A percentile compares a stretch with the other conserved stretches of the same genome.
Evolutionary conservation across 2,113 vertebrate genomes (phyloP).

Genomic region (Chunga burmeisteri): DNA sequence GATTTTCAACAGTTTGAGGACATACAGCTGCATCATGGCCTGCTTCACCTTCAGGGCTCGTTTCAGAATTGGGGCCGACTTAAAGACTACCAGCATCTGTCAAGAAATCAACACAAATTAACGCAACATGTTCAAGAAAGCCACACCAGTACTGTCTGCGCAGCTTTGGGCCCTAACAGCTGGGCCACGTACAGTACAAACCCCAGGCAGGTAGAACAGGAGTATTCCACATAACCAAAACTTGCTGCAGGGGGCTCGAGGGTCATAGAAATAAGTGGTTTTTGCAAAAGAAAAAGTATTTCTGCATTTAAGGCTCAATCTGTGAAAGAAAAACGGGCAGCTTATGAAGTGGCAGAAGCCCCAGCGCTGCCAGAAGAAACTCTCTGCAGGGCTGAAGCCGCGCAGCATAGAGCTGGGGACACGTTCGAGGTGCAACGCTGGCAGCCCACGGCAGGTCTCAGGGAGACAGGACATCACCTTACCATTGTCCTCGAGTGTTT

Average conservation of each 20-base stretch:
- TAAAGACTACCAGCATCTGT: constrained; percentile 98
- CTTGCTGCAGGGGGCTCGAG: background rate
- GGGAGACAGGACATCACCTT: background rate
- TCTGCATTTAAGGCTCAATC: background rate
- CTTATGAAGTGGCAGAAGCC: background rate
- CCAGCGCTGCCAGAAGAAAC: background rate
- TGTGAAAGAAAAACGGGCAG: background rate
- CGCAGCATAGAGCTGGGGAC: fast-evolving
- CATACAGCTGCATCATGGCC: constrained; percentile 96
- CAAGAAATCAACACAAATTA: fast-evolving
- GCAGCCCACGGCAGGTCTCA: background rate
- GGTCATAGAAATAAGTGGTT: background rate
- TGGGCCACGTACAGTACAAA: fast-evolving
- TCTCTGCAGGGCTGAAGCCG: background rate
- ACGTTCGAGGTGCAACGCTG: fast-evolving
- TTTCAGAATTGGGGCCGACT: constrained; percentile 95
- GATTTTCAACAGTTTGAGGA: constrained; percentile 89
- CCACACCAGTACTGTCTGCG: fast-evolving
- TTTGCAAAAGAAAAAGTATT: background rate
- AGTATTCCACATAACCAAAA: fast-evolving
- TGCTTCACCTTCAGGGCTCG: constrained; percentile 95
- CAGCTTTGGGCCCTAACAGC: background rate
- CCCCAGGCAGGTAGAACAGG: background rate
- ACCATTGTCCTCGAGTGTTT: constrained; percentile 99
- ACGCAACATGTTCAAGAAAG: fast-evolving